Evolutionary conservation across 2,113 vertebrate species (phyloP).

Genomic region (Clupea harengus): DNA sequence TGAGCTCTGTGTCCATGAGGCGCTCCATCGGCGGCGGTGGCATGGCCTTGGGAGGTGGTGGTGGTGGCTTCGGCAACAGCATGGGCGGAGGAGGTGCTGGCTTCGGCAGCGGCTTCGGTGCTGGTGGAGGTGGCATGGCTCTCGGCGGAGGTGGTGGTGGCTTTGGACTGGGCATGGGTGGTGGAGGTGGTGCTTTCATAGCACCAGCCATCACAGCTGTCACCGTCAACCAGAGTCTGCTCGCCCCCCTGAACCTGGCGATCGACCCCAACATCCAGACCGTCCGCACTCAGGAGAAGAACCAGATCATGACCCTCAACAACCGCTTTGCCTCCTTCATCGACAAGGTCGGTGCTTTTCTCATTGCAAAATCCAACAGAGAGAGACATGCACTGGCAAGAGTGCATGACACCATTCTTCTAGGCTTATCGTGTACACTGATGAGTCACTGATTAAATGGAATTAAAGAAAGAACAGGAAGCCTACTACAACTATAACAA

Average conservation of each 20-base stretch:
- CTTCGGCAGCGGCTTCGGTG: constrained; percentile 43
- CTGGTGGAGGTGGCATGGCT: constrained; percentile 21
- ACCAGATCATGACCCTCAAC: constrained; percentile 93
- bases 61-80: constrained; percentile 56
- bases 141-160: background rate
- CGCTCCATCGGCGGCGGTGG: constrained; percentile 28
- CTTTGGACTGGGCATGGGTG: constrained; percentile 29
- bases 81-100: constrained; percentile 57
- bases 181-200: constrained; percentile 45
- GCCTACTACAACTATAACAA: background rate
- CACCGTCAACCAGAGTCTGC: constrained; percentile 76
- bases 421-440: background rate
- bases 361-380: background rate
- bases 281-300: constrained; percentile 83
- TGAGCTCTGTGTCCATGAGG: background rate
- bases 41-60: constrained; percentile 24
- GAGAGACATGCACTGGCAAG: background rate
- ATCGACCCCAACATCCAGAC: constrained; percentile 83
- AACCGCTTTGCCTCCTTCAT: constrained; percentile 81
- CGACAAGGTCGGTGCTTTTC: constrained; percentile 80
- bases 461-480: background rate
- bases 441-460: background rate
- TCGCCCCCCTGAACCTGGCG: constrained; percentile 78
- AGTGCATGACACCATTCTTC: background rate
- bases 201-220: constrained; percentile 75